phyloP scores from a whole-genome alignment of 2,888 invertebrate species.

The Dolomedes plantarius region DNA sequence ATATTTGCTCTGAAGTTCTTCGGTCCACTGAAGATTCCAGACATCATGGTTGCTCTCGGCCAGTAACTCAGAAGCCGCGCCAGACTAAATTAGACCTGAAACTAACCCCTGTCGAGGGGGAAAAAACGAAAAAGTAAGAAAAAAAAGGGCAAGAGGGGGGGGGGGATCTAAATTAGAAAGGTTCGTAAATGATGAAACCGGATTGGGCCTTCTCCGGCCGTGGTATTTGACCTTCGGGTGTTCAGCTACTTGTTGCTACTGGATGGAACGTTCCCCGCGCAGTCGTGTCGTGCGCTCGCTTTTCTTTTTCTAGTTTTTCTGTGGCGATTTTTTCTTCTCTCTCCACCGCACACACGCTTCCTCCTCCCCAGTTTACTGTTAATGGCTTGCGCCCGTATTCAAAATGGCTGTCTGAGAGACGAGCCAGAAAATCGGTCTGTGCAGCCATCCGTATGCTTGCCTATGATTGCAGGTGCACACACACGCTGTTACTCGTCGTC shows the following conservation, averaged over 20 bases:
- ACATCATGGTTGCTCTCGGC: too few species aligned
- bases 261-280: constrained; percentile 23
- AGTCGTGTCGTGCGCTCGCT: background rate
- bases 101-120: background rate
- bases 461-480: too few species aligned
- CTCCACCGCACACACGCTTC: background rate
- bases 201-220: constrained; percentile 46
- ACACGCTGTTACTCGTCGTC: too few species aligned
- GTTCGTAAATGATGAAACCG: constrained; percentile 52
- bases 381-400: background rate
- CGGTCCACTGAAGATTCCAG: too few species aligned
- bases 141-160: constrained; percentile 33
- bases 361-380: background rate
- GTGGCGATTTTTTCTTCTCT: constrained; percentile 22
- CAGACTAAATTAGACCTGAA: constrained; percentile 3
- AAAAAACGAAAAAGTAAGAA: background rate
- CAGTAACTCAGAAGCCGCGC: background rate
- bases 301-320: constrained; percentile 1
- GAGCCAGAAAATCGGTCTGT: background rate
- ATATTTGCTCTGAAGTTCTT: too few species aligned
- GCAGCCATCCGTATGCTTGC: background rate
- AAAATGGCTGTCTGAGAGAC: background rate
- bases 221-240: constrained; percentile 55
- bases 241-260: constrained; percentile 64
- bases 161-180: constrained; percentile 13